phyloP scores from a whole-genome alignment of 2,113 vertebrate species.

The Pachypanchax playfairii region DNA sequence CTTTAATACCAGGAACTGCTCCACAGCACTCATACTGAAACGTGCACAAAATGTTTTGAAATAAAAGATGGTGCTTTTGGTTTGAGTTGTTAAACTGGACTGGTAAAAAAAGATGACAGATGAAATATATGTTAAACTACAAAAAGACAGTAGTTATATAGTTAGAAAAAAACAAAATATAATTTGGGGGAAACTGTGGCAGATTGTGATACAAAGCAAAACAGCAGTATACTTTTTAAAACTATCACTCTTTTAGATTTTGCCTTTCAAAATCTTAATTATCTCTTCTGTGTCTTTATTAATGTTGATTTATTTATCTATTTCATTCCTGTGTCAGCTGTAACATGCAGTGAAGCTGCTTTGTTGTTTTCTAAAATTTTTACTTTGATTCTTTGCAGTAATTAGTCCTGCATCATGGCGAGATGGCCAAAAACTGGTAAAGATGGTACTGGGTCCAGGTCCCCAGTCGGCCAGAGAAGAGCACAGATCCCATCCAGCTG shows the following conservation, averaged over 20 bases:
- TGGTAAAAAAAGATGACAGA: neutral
- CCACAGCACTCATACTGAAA: conserved; percentile 7
- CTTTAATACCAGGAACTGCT: conserved; percentile 46
- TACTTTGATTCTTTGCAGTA: conserved; percentile 44
- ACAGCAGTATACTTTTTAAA: no score
- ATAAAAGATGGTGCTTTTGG: neutral
- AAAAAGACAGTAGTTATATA: no score
- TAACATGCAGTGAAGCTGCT: no score
- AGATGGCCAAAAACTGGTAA: conserved; percentile 92
- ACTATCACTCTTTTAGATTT: neutral
- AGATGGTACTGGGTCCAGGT: conserved; percentile 88
- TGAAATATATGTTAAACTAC: neutral
- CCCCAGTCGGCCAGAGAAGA: conserved; percentile 78
- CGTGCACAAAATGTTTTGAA: neutral
- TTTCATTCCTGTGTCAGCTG: neutral
- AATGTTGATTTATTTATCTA: neutral
- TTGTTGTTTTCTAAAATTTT: neutral
- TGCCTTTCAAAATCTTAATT: neutral
- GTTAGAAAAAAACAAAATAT: neutral
- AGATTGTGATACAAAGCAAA: no score
- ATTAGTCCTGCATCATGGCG: conserved; percentile 92
- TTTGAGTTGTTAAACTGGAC: conserved; percentile 2
- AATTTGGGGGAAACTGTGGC: no score
- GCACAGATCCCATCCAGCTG: conserved; percentile 70
- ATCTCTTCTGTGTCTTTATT: neutral